Evolutionary conservation across 2,797 vertebrate genomes (phyloP).

Genomic region (Macropodus opercularis): DNA sequence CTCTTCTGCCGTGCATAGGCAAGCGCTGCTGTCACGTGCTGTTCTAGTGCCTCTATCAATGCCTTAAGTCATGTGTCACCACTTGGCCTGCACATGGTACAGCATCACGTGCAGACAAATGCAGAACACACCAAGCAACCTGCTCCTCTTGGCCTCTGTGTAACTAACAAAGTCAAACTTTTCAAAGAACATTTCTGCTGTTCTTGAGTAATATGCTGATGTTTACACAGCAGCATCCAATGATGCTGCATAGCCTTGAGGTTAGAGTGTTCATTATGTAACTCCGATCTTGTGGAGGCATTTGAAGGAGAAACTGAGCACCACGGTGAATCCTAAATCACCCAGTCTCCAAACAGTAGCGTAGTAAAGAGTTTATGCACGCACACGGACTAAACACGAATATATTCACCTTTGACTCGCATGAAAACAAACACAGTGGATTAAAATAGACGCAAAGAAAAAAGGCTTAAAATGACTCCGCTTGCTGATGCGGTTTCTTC

Average conservation of each 20-base stretch:
- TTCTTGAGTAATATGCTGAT: constrained; percentile 28
- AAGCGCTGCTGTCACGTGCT: constrained; percentile 71
- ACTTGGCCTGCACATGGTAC: constrained; percentile 50
- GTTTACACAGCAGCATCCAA: constrained; percentile 13
- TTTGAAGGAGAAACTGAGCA: constrained; percentile 38
- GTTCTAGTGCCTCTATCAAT: constrained; percentile 79
- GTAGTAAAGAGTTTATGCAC: constrained; percentile 35
- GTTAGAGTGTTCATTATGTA: constrained; percentile 39
- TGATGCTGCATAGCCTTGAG: constrained; percentile 30
- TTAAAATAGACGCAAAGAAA: background rate
- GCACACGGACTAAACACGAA: constrained; percentile 19
- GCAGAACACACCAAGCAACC: constrained; percentile 24
- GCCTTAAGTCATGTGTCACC: constrained; percentile 79
- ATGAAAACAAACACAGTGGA: constrained; percentile 4
- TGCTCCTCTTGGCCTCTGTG: constrained; percentile 20
- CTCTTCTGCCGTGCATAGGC: constrained; percentile 57
- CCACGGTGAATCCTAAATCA: constrained; percentile 38
- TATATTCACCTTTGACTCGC: constrained; percentile 18
- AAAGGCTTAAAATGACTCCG: background rate
- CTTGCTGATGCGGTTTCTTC: background rate
- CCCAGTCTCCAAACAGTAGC: constrained; percentile 15
- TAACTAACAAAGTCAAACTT: background rate
- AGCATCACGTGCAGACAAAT: constrained; percentile 44
- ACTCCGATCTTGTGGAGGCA: constrained; percentile 40
- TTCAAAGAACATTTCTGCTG: constrained; percentile 8